These are phyloP conservation scores for Beroe forskalii DNA, from an alignment of 37 sponge, comb jelly and placozoan genomes.

Conservation along the genomic window DNA sequence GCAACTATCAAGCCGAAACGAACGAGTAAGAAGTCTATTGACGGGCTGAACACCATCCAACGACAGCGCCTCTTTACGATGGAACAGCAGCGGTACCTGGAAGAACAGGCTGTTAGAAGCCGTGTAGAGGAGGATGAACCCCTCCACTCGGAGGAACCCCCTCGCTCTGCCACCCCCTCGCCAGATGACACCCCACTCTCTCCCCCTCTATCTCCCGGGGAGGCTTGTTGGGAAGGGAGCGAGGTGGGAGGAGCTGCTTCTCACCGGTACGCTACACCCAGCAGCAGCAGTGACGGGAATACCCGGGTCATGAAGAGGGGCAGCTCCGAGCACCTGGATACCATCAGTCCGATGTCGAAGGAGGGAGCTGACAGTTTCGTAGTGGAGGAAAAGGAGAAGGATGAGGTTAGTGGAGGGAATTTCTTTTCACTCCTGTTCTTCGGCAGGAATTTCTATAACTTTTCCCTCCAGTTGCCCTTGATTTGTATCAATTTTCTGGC, in stretches of 20 bases:
- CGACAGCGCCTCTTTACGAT: not conserved
- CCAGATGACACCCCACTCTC: too few species aligned
- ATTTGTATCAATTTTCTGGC: too few species aligned
- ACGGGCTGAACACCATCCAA: not conserved
- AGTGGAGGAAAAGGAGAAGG: not conserved
- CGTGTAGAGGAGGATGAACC: not conserved
- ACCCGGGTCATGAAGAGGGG: not conserved
- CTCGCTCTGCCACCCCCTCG: not conserved
- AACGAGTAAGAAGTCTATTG: not conserved
- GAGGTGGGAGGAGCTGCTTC: not conserved
- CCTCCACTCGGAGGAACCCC: not conserved
- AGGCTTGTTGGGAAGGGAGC: not conserved
- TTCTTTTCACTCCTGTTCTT: too few species aligned
- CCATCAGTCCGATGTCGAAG: not conserved
- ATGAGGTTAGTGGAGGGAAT: not conserved
- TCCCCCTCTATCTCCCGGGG: constrained; percentile 30
- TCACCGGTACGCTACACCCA: not conserved
- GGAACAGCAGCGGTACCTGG: not conserved
- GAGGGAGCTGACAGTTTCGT: too few species aligned
- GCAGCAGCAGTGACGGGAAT: not conserved
- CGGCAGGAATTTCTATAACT: too few species aligned
- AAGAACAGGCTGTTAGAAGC: not conserved
- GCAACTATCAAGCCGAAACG: constrained; percentile 1
- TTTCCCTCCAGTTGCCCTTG: too few species aligned
- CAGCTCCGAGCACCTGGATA: constrained; percentile 34